Conservation (phyloP, 2,888 invertebrate species). For the Drosophila sordidula region DNA sequence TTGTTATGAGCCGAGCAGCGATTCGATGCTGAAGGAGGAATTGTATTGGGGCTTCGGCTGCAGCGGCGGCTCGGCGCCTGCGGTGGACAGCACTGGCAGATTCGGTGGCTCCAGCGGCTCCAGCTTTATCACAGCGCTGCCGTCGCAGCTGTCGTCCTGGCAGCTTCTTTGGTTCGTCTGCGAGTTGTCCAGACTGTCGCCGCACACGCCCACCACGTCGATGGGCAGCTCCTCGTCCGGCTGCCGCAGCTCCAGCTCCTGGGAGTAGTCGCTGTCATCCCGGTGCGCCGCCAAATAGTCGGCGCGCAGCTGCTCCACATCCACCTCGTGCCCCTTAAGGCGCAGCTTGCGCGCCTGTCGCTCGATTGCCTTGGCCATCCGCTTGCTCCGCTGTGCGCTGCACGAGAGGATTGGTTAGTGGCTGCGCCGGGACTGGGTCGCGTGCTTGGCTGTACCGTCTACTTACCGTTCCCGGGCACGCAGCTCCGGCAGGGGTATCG, state of each 20-base stretch:
- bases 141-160: slow-evolving; percentile 38
- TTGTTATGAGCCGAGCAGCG: slow-evolving; percentile 87
- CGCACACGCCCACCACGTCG: slow-evolving; percentile 90
- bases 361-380: slow-evolving; percentile 94
- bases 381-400: slow-evolving; percentile 93
- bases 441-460: neutral
- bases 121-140: slow-evolving; percentile 58
- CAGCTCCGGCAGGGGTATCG: slow-evolving; percentile 94
- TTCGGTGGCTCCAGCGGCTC: slow-evolving; percentile 81
- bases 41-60: slow-evolving; percentile 77
- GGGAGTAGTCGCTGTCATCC: slow-evolving; percentile 7
- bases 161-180: slow-evolving; percentile 44
- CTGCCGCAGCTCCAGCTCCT: slow-evolving; percentile 85
- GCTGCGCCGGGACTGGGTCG: neutral
- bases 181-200: slow-evolving; percentile 86
- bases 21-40: slow-evolving; percentile 93
- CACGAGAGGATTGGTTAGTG: slow-evolving; percentile 10
- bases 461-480: slow-evolving; percentile 91
- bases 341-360: slow-evolving; percentile 95
- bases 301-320: slow-evolving; percentile 91
- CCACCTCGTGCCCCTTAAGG: slow-evolving; percentile 94
- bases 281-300: slow-evolving; percentile 89
- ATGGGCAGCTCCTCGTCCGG: slow-evolving; percentile 89
- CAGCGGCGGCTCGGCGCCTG: neutral
- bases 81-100: slow-evolving; percentile 15